Evolutionary conservation across 1,140 invertebrate genomes (phyloP), one percentile per base, ranked within the genome.

Genomic region (Sipha flava): DNA sequence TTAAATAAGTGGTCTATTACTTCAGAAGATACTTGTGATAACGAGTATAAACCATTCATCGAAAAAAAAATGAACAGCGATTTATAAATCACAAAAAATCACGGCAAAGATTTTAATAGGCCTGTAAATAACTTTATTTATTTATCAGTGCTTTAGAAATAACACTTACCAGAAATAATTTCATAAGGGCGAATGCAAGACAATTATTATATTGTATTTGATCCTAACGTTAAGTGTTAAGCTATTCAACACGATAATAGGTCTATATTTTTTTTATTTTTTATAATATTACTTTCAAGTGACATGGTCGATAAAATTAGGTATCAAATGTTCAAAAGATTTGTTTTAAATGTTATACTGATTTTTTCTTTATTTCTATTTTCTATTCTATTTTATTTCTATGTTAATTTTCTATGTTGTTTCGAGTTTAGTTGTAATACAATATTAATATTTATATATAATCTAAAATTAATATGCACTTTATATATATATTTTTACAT

Each of bases 151-250:
- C 23, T 43, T 23, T 66, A 37, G 37, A 37, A 66, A n/a, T 40
- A 66, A 66, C 62, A 66, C 34, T 66, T 40, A 66, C n/a, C 12
- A 66, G n/a, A 40, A 37, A 66, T 66, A 66, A 66, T 66, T 40
- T 37, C 21, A 23, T 18, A 40, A 40, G 62, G n/a, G 21, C 23
- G 16, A 66, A 66, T 66, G 37, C 23, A 66, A 66, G 21, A 66
- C n/a, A 18, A n/a, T 29, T 59, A 40, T 66, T 34, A 23, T 12
- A 66, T 66, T 40, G n/a, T n/a, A n/a, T 66, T 21, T 14, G 16
- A 29, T 59, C 31, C 6, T 31, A 18, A 59, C 29, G 6, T 59
- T 31, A 26, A 59, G 31, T 12, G 29, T 16, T 7, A 31, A 59
- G 16, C 9, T 2, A 59, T 31, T 18, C 29, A 26, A 59, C 14